These are phyloP conservation scores for Caenorhabditis imperialis DNA, from an alignment of 2,888 invertebrate species.

Conservation along the genomic window DNA sequence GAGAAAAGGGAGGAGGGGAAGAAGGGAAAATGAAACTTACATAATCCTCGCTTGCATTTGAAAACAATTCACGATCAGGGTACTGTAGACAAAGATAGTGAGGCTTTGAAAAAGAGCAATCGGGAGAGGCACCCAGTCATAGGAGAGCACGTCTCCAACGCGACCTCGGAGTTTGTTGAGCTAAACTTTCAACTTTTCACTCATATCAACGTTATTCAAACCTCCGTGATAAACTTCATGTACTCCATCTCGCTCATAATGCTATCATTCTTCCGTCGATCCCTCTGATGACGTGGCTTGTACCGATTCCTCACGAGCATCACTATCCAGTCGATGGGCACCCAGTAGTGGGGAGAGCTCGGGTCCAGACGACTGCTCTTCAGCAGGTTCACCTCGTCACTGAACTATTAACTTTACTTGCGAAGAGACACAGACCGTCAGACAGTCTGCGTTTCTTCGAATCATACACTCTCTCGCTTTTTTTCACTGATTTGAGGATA, in stretches of 20 bases:
- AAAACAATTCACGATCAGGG: conserved; percentile 29
- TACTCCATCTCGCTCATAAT: conserved; percentile 52
- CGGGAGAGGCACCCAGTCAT: conserved; percentile 67
- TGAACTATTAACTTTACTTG: conserved; percentile 10
- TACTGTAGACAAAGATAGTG: conserved; percentile 50
- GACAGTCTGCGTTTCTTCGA: no score
- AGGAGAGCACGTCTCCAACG: conserved; percentile 58
- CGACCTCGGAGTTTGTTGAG: conserved; percentile 40
- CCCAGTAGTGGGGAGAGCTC: conserved; percentile 53
- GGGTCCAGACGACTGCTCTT: conserved; percentile 26
- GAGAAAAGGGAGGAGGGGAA: not conserved
- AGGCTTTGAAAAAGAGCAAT: conserved; percentile 48
- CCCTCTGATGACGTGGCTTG: conserved; percentile 10
- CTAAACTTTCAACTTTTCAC: conserved; percentile 15
- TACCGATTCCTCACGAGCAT: conserved; percentile 49
- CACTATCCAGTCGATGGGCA: conserved; percentile 60
- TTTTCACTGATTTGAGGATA: conserved; percentile 10
- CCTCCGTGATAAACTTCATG: conserved; percentile 37
- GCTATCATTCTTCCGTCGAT: conserved; percentile 23
- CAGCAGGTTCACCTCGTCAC: conserved; percentile 43
- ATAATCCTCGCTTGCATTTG: conserved; percentile 45
- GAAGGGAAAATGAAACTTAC: conserved; percentile 4
- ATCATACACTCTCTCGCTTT: no score
- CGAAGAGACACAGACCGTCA: no score
- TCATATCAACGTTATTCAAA: not conserved